phyloP scores from a whole-genome alignment of 2,888 invertebrate genomes.

The Archaeoteleia sp. region DNA sequence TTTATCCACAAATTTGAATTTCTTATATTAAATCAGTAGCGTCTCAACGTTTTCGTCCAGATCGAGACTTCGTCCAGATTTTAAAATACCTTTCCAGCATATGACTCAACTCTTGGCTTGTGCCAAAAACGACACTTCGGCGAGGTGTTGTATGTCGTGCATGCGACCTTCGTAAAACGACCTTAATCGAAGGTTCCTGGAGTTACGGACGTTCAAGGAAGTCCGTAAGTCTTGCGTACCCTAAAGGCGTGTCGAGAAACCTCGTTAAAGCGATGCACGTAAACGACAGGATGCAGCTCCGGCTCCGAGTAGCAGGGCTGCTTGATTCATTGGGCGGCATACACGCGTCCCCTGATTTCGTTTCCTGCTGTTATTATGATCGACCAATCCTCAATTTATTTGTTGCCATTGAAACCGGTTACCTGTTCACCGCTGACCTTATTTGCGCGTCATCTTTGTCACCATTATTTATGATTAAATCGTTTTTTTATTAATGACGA shows the following conservation, averaged over 20 bases:
- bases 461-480: constrained; percentile 1
- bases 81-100: too few relatives aligned
- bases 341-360: constrained; percentile 13
- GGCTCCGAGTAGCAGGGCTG: not conserved
- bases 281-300: constrained; percentile 4
- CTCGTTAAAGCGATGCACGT: constrained; percentile 6
- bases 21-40: too few relatives aligned
- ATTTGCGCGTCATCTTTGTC: constrained; percentile 8
- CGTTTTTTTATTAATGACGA: too few relatives aligned
- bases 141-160: too few relatives aligned
- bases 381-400: constrained; percentile 16
- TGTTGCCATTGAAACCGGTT: constrained; percentile 3
- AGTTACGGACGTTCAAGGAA: constrained; percentile 25
- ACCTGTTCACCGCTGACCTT: constrained; percentile 3
- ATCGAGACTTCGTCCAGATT: too few relatives aligned
- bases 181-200: constrained; percentile 41
- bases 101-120: too few relatives aligned
- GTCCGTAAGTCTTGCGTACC: constrained; percentile 20
- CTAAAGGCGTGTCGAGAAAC: constrained; percentile 20
- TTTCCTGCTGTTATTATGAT: constrained; percentile 16
- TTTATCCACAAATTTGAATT: too few relatives aligned
- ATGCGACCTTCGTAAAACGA: constrained; percentile 37
- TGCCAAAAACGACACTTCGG: constrained; percentile 27
- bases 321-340: constrained; percentile 8
- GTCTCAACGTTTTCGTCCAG: too few relatives aligned